phyloP scores from a whole-genome alignment of 2,888 invertebrate genomes.

The Rhabditoides inermis region DNA sequence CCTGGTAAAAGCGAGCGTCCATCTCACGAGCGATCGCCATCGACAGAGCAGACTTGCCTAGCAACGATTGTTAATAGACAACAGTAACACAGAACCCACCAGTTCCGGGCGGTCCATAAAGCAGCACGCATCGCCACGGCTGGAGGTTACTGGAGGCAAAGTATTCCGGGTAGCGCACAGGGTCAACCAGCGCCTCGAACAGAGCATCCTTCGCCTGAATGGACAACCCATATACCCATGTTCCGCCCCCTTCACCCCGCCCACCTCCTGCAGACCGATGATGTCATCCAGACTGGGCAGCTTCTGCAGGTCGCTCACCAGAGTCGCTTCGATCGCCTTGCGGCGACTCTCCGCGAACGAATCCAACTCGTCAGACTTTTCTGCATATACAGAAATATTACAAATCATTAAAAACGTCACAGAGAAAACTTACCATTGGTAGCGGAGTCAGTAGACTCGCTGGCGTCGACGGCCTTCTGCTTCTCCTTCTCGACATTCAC shows the following conservation, averaged over 20 bases:
- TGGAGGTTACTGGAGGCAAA: slow-evolving; percentile 55
- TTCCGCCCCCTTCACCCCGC: too few relatives aligned
- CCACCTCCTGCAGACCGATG: slow-evolving; percentile 55
- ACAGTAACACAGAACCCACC: slow-evolving; percentile 24
- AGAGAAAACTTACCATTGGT: too few relatives aligned
- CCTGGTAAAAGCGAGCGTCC: slow-evolving; percentile 56
- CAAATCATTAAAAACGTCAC: too few relatives aligned
- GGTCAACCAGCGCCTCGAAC: slow-evolving; percentile 58
- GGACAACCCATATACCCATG: too few relatives aligned
- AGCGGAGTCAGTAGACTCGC: too few relatives aligned
- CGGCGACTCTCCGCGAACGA: slow-evolving; percentile 1
- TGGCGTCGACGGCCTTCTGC: too few relatives aligned
- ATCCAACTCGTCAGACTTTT: slow-evolving; percentile 5
- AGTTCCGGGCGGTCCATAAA: slow-evolving; percentile 57
- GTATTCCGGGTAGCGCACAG: slow-evolving; percentile 59
- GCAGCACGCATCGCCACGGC: slow-evolving; percentile 58
- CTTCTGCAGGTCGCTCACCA: slow-evolving; percentile 4
- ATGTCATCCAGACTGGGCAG: slow-evolving; percentile 12
- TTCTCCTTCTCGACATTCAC: too few relatives aligned
- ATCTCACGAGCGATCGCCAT: slow-evolving; percentile 57
- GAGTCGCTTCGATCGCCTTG: slow-evolving; percentile 12
- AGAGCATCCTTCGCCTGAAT: slow-evolving; percentile 56
- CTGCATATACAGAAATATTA: too few relatives aligned
- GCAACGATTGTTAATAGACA: not conserved
- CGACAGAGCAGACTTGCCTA: slow-evolving; percentile 52